Conservation (phyloP, 2,888 invertebrate genomes). For the Stenolophus ochropezus region DNA sequence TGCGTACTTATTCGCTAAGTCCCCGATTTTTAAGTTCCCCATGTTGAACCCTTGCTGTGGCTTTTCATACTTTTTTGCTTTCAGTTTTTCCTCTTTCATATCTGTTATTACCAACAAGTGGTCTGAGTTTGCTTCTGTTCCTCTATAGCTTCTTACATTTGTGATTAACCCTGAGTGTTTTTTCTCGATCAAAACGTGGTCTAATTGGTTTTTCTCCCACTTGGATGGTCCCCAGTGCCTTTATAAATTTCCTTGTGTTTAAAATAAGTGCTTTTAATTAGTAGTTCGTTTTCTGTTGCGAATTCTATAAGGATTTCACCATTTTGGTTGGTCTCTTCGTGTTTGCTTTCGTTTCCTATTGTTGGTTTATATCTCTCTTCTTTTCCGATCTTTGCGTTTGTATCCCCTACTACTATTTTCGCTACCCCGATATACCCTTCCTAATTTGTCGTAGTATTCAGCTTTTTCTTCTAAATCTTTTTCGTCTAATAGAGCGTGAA, state of each 20-base stretch:
- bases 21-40: not conserved
- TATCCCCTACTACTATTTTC: slow-evolving; percentile 61
- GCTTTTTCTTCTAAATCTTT: slow-evolving; percentile 62
- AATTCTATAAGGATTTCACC: slow-evolving; percentile 60
- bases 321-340: slow-evolving; percentile 61
- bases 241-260: slow-evolving; percentile 35
- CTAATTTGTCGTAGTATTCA: slow-evolving; percentile 62
- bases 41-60: not conserved
- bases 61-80: no score
- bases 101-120: no score
- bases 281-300: slow-evolving; percentile 50
- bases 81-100: no score
- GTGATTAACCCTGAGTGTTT: slow-evolving; percentile 28
- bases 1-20: not conserved
- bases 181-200: slow-evolving; percentile 59
- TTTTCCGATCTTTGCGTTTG: slow-evolving; percentile 63
- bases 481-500: slow-evolving; percentile 62
- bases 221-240: slow-evolving; percentile 54
- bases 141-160: no score
- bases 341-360: slow-evolving; percentile 61
- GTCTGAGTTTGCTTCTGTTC: no score
- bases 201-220: slow-evolving; percentile 52
- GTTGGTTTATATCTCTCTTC: slow-evolving; percentile 60
- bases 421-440: slow-evolving; percentile 51
- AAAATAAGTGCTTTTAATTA: slow-evolving; percentile 56